Percentiles rank a stretch among this genome's conserved stretches.
Conservation (phyloP, 2,888 invertebrate genomes). For the Sesia bembeciformis region DNA sequence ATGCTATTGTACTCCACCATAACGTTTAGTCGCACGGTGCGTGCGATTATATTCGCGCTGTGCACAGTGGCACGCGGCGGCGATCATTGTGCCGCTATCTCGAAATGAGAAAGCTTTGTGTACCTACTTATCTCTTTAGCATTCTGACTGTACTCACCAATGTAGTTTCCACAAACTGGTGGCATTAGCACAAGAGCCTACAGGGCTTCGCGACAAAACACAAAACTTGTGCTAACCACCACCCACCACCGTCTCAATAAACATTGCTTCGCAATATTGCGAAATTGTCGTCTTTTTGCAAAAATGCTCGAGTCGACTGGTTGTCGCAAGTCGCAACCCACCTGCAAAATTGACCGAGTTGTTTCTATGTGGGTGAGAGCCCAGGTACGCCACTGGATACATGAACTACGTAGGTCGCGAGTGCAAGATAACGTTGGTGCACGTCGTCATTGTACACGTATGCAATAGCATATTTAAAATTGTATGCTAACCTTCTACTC, state of each 20-base stretch:
- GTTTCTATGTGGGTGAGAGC: slow-evolving; percentile 26
- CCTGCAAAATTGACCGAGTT: slow-evolving; percentile 11
- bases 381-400: slow-evolving; percentile 11
- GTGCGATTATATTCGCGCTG: slow-evolving; percentile 9
- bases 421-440: neutral
- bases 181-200: neutral
- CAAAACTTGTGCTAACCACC: slow-evolving; percentile 2
- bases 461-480: too few relatives aligned
- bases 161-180: neutral
- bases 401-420: neutral
- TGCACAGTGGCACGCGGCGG: slow-evolving; percentile 3
- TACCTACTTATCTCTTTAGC: neutral
- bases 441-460: too few relatives aligned
- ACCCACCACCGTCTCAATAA: slow-evolving; percentile 2
- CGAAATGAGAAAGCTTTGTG: slow-evolving; percentile 15
- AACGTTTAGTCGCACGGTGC: slow-evolving; percentile 7
- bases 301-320: slow-evolving; percentile 12
- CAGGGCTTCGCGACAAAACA: neutral
- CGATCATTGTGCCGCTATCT: slow-evolving; percentile 12
- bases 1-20: neutral
- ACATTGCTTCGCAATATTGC: slow-evolving; percentile 10
- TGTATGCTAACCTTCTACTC: neutral
- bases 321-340: slow-evolving; percentile 22
- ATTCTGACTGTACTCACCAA: neutral
- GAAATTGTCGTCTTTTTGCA: slow-evolving; percentile 16